Base-by-base conservation (phyloP, 2,113 vertebrate genomes). In the Neodon shergylaensis region DNA sequence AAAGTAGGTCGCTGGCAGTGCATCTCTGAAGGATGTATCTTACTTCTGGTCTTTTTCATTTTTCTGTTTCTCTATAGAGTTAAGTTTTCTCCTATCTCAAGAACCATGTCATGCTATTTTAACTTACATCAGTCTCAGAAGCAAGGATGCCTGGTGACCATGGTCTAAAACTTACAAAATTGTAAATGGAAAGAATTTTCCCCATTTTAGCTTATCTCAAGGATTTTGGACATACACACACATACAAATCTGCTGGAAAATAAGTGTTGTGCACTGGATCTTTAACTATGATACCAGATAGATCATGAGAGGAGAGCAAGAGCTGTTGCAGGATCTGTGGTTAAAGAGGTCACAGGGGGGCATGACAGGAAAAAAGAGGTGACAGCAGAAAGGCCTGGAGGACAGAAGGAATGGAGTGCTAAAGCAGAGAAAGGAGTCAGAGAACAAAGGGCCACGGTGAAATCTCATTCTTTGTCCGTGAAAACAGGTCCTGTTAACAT, bases 321-420 rank as follows among this genome's bases (percentile, higher is more conserved):
- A n/a, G 36, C 3, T 81, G 5, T 58, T 24, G 10, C 22, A 12
- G 10, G 6, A 33, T 17, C 26, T 31, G 39, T 31, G 58, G 26
- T 2, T 31, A 44, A 44, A 5, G n/a, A 17, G 24, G 39, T 31
- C 7, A 28, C 14, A 4, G 70, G 17, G 14, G 42, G 81, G 28
- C 4, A 2, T 42, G 8, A 42, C n/a, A 83, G 58, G 24, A 42
- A n/a, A 63, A 5, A 16, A 1, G 3, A 63, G 7, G n/a, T 3
- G 28, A 28, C 14, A 9, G 39, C n/a, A n/a, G 36, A 21, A 33
- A 22, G 8, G 4, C 1, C 7, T 39, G 54, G 13, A 17, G 8
- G 0, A 2, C 0, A 19, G n/a, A 84, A 44, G 1, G 24, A 8
- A 42, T 2, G 39, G n/a, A 44, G 39, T 2, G 4, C 10, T 79